These are phyloP conservation scores for Pleuronectes platessa DNA, from an alignment of 2,113 vertebrate genomes.

Conservation along the genomic window DNA sequence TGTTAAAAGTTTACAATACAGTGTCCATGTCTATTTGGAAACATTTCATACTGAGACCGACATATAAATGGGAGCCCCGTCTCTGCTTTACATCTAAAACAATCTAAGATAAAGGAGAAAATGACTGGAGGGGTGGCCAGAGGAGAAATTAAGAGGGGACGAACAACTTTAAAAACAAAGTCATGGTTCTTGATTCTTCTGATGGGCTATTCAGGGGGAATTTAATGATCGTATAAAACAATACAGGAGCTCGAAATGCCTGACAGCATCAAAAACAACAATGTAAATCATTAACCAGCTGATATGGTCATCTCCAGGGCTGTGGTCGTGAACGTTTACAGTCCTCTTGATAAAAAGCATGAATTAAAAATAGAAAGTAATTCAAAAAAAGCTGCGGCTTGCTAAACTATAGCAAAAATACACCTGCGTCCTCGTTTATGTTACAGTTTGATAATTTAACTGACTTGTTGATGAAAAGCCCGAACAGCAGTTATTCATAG, in stretches of 20 bases:
- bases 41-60: constrained; percentile 72
- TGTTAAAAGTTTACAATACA: constrained; percentile 86
- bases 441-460: constrained; percentile 30
- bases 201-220: constrained; percentile 21
- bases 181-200: constrained; percentile 48
- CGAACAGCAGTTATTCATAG: background rate
- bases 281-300: constrained; percentile 18
- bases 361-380: constrained; percentile 65
- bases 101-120: constrained; percentile 67
- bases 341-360: constrained; percentile 63
- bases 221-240: constrained; percentile 37
- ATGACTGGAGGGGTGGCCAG: constrained; percentile 22
- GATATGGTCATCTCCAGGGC: constrained; percentile 37
- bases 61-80: constrained; percentile 58
- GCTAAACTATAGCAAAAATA: constrained; percentile 56
- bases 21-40: constrained; percentile 69
- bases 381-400: constrained; percentile 12
- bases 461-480: background rate
- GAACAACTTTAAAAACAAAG: constrained; percentile 72
- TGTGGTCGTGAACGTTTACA: constrained; percentile 8
- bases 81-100: constrained; percentile 78
- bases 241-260: constrained; percentile 14
- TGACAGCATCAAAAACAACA: constrained; percentile 9
- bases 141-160: constrained; percentile 36
- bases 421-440: constrained; percentile 54